Base-by-base conservation (phyloP, 92 coral and sea anemone genomes). In the Heliopora coerulea region DNA sequence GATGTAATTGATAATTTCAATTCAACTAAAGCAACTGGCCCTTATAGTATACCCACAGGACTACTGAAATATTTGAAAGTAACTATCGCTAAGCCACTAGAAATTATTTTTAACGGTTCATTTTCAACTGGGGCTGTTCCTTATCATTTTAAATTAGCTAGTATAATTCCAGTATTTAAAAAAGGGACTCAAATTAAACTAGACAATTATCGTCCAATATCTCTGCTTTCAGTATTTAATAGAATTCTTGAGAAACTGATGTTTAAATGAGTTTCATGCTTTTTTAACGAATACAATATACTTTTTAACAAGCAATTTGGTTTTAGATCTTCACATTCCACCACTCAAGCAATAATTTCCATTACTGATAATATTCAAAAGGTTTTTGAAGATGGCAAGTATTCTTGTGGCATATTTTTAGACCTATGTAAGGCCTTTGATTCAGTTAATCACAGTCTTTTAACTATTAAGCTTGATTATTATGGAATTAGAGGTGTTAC, bases 71-170 rank as follows among this genome's bases (percentile, higher is more conserved):
- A 79, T 46, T 52, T 84, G 46, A 84, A 84, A 73, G 59, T 35
- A 25, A 42, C 68, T 25, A 35, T 79, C 17, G 64, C 88, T 13
- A 58, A 78, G 48, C 88, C 80, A 27, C 56, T 84, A 31, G 81
- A 83, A 44, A 83, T 62, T 37, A 67, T 83, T 26, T 83, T 65
- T 61, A 76, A 82, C 52, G 49, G 59, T 29, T 82, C 86, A 17
- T 76, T 82, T 67, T 48, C 72, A n/a, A 56, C 70, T 65, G 87
- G 87, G 40, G 49, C 42, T 78, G 87, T 83, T 59, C 66, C 83
- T 41, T 52, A 70, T 49, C 48, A 78, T 26, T 70, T 83, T 60
- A 68, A 72, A 44, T 40, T 72, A 40, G 83, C 81, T 37, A 65
- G 54, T 31, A 67, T 81, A 13, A 42, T 81, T 52, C 80, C 84